These are phyloP conservation scores for Malurus alboscapulatus DNA, from an alignment of 2,113 vertebrate species.

Conservation along the genomic window DNA sequence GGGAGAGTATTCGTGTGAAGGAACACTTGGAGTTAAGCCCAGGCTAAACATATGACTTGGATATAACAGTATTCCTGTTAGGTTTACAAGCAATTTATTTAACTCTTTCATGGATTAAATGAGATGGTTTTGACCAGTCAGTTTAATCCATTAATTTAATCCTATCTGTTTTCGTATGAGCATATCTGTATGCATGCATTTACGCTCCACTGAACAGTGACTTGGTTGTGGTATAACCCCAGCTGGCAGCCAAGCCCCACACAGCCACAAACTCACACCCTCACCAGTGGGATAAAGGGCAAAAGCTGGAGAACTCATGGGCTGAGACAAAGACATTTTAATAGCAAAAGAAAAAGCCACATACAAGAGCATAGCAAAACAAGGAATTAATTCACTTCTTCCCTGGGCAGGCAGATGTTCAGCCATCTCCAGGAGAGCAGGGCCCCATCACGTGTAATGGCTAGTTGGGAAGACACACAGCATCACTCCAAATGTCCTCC, in stretches of 20 bases:
- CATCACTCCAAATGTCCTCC: background rate
- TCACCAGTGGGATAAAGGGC: background rate
- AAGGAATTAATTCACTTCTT: background rate
- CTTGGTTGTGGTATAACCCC: background rate
- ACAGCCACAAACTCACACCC: accelerated
- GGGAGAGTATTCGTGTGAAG: background rate
- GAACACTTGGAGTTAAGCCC: background rate
- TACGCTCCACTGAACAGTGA: background rate
- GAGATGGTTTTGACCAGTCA: background rate
- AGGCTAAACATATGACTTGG: background rate
- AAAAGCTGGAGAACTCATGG: background rate
- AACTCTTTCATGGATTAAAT: background rate
- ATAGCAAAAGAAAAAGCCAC: background rate
- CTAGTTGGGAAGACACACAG: background rate
- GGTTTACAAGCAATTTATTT: background rate
- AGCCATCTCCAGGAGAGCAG: background rate
- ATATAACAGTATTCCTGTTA: background rate
- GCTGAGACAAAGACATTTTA: background rate
- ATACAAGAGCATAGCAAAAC: background rate
- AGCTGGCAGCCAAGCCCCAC: background rate
- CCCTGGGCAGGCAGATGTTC: background rate
- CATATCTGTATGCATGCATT: background rate
- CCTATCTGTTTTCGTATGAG: background rate
- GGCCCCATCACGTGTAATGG: background rate
- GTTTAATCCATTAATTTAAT: background rate